Evolutionary conservation across 2,888 invertebrate species (phyloP), one percentile per base, ranked within the genome.

Genomic region (Tachina fera): DNA sequence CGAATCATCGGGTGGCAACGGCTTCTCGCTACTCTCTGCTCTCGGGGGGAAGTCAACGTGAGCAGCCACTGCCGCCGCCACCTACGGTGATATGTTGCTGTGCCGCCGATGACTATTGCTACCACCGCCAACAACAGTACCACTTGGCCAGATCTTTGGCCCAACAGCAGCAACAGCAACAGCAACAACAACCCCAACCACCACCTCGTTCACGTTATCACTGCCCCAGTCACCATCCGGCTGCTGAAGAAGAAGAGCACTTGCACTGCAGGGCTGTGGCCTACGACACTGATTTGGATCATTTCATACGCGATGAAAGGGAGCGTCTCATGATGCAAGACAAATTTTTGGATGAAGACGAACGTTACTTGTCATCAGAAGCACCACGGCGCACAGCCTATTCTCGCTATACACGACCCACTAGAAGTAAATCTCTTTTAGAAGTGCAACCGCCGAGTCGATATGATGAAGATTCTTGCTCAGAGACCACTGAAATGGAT

Each of bases 401-500:
- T 14, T 47, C 81, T 13, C 71, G 71, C 70, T 90, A 91, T 22
- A 87, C 88, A 10, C 89, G 91, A 2, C 92, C 91, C 0, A 87
- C 90, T 43, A 90, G 92, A 81, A 92, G 91, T 83, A 93, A 93
- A 87, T 91, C 92, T 0, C 88, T 92, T 89, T 87, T 93, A 47
- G 93, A 93, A 82, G 92, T 93, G 47, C 91, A 92, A 72, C 92
- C 93, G 9, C 92, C 93, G 0, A 91, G 89, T 51, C 89, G 92
- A 51, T 93, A 90, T 58, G 92, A 92, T 63, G 93, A 93, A 60
- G 91, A 93, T 87, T 92, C 91, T 47, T 92, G 92, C 83, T 92
- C 92, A 1, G 93, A 93, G 60, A 92, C 93, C 31, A 93, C 93
- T 0, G 92, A 93, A 88, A 91, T 92, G 86, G 93, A 93, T 67